Evolutionary conservation across 2,797 vertebrate species (phyloP).

Genomic region (Tolypeutes matacus): DNA sequence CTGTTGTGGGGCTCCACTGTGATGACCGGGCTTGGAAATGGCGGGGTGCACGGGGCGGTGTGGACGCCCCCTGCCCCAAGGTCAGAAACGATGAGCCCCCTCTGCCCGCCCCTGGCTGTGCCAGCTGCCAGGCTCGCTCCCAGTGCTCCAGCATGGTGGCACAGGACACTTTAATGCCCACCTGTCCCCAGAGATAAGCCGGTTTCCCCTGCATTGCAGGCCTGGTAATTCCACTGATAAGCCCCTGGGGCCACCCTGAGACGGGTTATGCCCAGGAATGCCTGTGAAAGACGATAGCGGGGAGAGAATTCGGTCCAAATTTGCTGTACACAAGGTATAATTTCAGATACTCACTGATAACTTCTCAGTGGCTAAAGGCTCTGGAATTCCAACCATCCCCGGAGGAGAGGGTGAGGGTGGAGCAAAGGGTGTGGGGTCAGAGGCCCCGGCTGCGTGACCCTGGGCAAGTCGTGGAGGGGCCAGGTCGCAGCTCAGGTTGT

Average conservation of each 20-base stretch:
- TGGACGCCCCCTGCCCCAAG: background rate
- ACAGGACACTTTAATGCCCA: background rate
- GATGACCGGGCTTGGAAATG: accelerated
- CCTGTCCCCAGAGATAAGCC: background rate
- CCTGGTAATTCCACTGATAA: background rate
- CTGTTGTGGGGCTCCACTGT: background rate
- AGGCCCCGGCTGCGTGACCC: background rate
- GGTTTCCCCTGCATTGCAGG: accelerated
- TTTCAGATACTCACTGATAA: background rate
- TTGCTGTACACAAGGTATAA: accelerated
- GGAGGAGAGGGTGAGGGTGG: background rate
- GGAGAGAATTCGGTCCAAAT: accelerated
- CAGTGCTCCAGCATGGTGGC: background rate
- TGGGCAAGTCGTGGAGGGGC: background rate
- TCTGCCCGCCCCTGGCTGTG: too few relatives aligned
- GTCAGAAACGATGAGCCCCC: too few relatives aligned
- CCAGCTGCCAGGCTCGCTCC: background rate
- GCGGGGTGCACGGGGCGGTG: accelerated
- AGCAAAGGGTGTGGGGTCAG: too few relatives aligned
- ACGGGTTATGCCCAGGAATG: background rate
- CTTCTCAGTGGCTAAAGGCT: background rate
- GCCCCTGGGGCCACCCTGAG: background rate
- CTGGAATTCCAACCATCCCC: background rate
- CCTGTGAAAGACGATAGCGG: accelerated
- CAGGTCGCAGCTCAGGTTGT: too few relatives aligned